A percentile compares a stretch with the other conserved stretches of the same genome.
phyloP scores from a whole-genome alignment of 2,797 vertebrate genomes.

The Sebastes matsubarae region DNA sequence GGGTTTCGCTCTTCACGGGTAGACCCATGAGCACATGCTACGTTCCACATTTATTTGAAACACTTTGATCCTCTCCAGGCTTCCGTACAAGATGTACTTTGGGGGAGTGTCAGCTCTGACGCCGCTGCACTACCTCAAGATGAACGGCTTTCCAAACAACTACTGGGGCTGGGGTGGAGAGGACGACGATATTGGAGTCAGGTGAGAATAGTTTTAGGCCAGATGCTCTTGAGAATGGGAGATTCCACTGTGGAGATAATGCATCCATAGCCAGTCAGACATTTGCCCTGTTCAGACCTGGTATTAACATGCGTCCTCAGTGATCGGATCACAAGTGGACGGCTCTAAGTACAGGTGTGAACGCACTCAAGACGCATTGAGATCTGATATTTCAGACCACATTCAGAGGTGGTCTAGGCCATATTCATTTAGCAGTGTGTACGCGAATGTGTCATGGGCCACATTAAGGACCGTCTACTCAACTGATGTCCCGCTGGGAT shows the following conservation, averaged over 20 bases:
- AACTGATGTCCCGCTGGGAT: too few relatives aligned
- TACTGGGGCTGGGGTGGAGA: constrained; percentile 89
- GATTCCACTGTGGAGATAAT: background rate
- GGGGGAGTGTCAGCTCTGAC: constrained; percentile 86
- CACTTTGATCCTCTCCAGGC: constrained; percentile 57
- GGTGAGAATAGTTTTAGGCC: constrained; percentile 63
- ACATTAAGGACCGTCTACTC: too few relatives aligned
- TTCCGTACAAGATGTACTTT: constrained; percentile 86
- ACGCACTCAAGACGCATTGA: too few relatives aligned
- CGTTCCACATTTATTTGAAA: background rate
- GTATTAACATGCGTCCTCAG: too few relatives aligned
- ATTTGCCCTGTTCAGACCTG: too few relatives aligned
- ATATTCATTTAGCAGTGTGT: too few relatives aligned
- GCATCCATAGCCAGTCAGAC: too few relatives aligned
- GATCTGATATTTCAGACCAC: too few relatives aligned
- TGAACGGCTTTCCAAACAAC: constrained; percentile 88
- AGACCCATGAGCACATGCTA: background rate
- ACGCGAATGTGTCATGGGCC: too few relatives aligned
- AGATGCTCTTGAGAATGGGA: background rate
- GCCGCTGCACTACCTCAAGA: constrained; percentile 87
- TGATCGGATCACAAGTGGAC: too few relatives aligned
- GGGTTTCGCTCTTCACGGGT: background rate
- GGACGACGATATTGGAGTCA: constrained; percentile 84
- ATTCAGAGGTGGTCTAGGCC: too few relatives aligned
- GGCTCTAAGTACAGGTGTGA: too few relatives aligned